Evolutionary conservation across 2,888 invertebrate species (phyloP), one percentile per base, ranked within the genome.

Genomic region (Diogma glabrata): DNA sequence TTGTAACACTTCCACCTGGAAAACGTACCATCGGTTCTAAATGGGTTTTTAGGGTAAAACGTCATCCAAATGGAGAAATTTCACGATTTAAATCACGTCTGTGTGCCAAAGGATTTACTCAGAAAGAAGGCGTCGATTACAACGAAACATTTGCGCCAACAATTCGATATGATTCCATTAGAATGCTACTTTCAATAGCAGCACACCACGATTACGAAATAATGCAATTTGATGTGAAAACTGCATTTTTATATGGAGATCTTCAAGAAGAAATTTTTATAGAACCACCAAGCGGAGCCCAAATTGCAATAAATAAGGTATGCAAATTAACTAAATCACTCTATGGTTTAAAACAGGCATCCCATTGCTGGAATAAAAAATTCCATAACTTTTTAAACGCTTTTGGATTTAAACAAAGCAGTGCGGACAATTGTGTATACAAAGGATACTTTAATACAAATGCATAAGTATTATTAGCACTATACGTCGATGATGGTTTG

Each of bases 381-480:
- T 33, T 33, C 14, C 33, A 33, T 9, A 38, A 33, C 14, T 33
- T 33, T 10, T 10, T 33, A 14, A 33, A 4, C 33, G 14, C 12
- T 12, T 4, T 14, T 10, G 33, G 33, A 12, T 33, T 33, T 14
- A 14, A 14, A 33, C 33, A 52, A 51, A 12, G 33, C 16, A 16
- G 47, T 19, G 33, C 47, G 4, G 51, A 53, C 30, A 51, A 50
- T 26, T 50, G 51, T 47, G 47, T 53, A 40, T 26, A 20, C 19
- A 3, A 47, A 38, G 17, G 26, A 33, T n/a, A 49, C n/a, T 48
- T 20, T 14, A 51, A 36, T 19, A n/a, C n/a, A n/a, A n/a, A n/a
- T n/a, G n/a, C n/a, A n/a, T n/a, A n/a, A n/a, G n/a, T n/a, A n/a
- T n/a, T n/a, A n/a, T n/a, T n/a, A n/a, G n/a, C n/a, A n/a, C n/a